Evolutionary conservation across 2,888 invertebrate genomes (phyloP).

Genomic region (Oxyscelio sp.): DNA sequence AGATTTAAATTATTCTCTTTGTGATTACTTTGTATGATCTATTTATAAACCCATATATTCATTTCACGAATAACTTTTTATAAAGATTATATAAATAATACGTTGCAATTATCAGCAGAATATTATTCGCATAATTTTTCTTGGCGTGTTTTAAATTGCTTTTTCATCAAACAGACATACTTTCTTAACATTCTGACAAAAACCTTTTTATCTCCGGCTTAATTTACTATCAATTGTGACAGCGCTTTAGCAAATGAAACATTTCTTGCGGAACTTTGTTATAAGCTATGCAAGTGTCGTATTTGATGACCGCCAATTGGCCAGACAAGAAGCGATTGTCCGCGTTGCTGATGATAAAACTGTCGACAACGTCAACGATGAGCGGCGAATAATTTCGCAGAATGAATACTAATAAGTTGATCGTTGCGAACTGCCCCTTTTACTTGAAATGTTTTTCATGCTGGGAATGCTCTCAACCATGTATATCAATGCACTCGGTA

Average conservation of each 20-base stretch:
- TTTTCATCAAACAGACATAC: not conserved
- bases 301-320: slow-evolving; percentile 75
- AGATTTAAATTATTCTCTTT: too few species aligned
- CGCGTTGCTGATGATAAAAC: slow-evolving; percentile 69
- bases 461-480: slow-evolving; percentile 69
- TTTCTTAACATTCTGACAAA: not conserved
- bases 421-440: slow-evolving; percentile 39
- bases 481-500: slow-evolving; percentile 72
- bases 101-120: not conserved
- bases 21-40: too few species aligned
- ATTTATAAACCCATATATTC: too few species aligned
- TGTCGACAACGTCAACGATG: slow-evolving; percentile 62
- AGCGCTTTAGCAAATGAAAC: slow-evolving; percentile 23
- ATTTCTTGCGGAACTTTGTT: slow-evolving; percentile 40
- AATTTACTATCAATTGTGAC: slow-evolving; percentile 30
- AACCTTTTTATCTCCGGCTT: not conserved
- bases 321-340: slow-evolving; percentile 80
- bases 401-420: slow-evolving; percentile 75
- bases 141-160: not conserved
- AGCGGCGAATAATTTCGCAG: slow-evolving; percentile 72
- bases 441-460: slow-evolving; percentile 77
- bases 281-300: slow-evolving; percentile 50
- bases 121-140: not conserved
- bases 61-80: too few species aligned
- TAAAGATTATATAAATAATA: too few species aligned